phyloP scores from a whole-genome alignment of 2,888 invertebrate genomes.

The Megaustenia siamemsis region DNA sequence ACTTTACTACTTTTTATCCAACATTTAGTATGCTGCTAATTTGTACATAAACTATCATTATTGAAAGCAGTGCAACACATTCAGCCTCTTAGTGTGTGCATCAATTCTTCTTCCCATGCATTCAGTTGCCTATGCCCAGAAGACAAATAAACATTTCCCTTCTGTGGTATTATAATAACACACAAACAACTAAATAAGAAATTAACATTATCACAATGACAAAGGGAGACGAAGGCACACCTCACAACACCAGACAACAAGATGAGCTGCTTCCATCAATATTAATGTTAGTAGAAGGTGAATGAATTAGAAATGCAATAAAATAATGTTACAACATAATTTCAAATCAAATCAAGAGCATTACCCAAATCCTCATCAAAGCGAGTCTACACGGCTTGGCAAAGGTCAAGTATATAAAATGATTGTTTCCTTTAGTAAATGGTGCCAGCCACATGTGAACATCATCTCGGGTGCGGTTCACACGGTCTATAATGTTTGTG shows the following conservation, averaged over 20 bases:
- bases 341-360: slow-evolving; percentile 12
- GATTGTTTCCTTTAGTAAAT: slow-evolving; percentile 83
- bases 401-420: slow-evolving; percentile 84
- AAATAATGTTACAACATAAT: not conserved
- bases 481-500: slow-evolving; percentile 86
- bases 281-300: not conserved
- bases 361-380: slow-evolving; percentile 87
- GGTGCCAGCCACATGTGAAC: slow-evolving; percentile 88
- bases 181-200: not conserved
- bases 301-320: not conserved
- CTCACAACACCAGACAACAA: too few species aligned
- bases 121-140: too few species aligned
- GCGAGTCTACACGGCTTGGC: slow-evolving; percentile 83
- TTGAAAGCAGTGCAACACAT: too few species aligned
- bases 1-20: too few species aligned
- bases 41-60: too few species aligned
- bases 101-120: too few species aligned
- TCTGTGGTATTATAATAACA: too few species aligned
- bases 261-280: too few species aligned
- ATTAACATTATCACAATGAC: not conserved
- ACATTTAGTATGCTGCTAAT: too few species aligned
- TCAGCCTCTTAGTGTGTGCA: too few species aligned
- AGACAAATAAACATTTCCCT: too few species aligned
- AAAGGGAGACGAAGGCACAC: too few species aligned
- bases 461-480: slow-evolving; percentile 88